Percentiles rank a stretch among this genome's conserved stretches.
Conservation (phyloP, 2,797 vertebrate genomes). For the Leucoraja ocellata region DNA sequence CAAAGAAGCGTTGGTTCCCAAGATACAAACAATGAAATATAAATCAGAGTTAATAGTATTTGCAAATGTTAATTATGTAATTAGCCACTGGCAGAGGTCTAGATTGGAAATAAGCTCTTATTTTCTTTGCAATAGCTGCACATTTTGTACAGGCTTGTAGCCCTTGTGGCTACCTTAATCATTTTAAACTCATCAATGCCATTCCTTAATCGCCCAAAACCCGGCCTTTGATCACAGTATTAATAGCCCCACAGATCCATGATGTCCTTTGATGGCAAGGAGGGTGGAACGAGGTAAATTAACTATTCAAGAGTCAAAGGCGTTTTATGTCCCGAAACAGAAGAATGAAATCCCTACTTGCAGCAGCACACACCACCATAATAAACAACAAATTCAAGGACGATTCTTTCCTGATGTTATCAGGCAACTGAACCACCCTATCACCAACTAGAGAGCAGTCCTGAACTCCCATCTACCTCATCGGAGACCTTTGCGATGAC, state of each 20-base stretch:
- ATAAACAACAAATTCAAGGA: too few species aligned
- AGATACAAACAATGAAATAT: not conserved
- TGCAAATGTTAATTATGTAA: conserved; percentile 13
- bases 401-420: too few species aligned
- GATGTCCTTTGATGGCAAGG: not conserved
- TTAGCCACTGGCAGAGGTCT: not conserved
- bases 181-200: not conserved
- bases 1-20: not conserved
- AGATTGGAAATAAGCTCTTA: not conserved
- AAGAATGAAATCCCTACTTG: too few species aligned
- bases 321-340: too few species aligned
- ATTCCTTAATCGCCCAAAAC: not conserved
- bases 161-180: not conserved
- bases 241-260: not conserved
- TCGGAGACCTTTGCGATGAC: too few species aligned
- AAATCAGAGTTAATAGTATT: not conserved
- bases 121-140: not conserved
- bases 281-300: not conserved
- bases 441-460: too few species aligned
- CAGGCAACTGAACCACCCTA: too few species aligned
- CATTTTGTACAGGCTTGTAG: not conserved
- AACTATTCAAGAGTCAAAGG: too few species aligned
- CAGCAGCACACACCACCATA: too few species aligned
- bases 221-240: not conserved
- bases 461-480: too few species aligned